Percentiles rank a stretch among this genome's conserved stretches.
Conservation (phyloP, 2,113 vertebrate genomes). For the Corvus moneduloides region DNA sequence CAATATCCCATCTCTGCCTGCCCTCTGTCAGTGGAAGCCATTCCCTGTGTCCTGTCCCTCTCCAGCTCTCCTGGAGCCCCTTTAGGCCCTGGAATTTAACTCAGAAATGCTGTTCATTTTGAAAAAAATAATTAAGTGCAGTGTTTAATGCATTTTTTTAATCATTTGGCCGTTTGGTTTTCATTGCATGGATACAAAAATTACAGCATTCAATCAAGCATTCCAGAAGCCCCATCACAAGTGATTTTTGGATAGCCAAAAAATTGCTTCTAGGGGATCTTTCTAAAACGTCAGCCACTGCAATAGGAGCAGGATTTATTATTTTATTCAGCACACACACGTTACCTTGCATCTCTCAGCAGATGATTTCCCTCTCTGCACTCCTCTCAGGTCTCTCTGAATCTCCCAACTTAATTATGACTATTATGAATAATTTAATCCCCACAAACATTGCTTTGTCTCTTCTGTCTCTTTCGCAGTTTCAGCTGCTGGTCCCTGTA, state of each 20-base stretch:
- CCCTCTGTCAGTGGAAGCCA: background rate
- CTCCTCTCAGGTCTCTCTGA: background rate
- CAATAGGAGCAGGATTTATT: background rate
- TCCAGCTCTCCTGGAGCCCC: background rate
- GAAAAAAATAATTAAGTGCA: background rate
- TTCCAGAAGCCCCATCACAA: background rate
- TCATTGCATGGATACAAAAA: background rate
- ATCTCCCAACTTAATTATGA: background rate
- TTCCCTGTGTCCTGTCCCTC: background rate
- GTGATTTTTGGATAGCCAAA: background rate
- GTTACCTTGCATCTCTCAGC: background rate
- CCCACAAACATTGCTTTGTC: background rate
- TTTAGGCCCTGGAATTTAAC: background rate
- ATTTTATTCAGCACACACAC: background rate
- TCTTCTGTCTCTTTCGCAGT: background rate
- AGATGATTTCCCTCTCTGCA: background rate
- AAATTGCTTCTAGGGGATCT: background rate
- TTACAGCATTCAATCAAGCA: background rate
- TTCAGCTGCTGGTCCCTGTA: background rate
- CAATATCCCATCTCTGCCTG: fast-evolving
- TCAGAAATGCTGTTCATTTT: background rate
- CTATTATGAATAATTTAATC: background rate
- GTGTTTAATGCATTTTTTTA: background rate
- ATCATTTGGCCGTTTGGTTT: background rate
- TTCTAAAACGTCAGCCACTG: background rate